phyloP scores from a whole-genome alignment of 2,113 vertebrate genomes.

The Labeo rohita region DNA sequence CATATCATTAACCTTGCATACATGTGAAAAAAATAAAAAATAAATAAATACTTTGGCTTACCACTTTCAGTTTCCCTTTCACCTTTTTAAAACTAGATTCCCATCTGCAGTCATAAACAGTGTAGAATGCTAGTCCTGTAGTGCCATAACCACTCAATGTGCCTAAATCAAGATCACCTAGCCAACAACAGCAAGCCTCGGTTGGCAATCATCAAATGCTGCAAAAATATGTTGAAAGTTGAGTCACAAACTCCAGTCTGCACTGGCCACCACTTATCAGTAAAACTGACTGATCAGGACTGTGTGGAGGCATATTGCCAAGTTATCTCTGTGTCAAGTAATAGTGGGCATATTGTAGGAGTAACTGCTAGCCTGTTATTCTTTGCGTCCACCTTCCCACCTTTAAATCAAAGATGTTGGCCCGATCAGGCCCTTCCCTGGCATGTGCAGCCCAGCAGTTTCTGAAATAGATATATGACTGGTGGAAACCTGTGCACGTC shows the following conservation, averaged over 20 bases:
- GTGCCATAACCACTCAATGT: too few relatives aligned
- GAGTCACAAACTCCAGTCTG: not conserved
- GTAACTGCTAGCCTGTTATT: not conserved
- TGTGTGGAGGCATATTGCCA: not conserved
- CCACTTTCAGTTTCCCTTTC: not conserved
- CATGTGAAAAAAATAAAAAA: too few relatives aligned
- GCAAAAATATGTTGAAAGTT: too few relatives aligned
- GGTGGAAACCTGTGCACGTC: not conserved
- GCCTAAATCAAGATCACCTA: too few relatives aligned
- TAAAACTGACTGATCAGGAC: not conserved
- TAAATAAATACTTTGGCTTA: too few relatives aligned
- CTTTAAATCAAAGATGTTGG: constrained; percentile 7
- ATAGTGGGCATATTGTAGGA: not conserved
- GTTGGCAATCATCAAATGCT: too few relatives aligned
- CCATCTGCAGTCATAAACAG: not conserved
- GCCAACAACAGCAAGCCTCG: too few relatives aligned
- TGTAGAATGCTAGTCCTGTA: not conserved
- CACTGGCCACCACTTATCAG: not conserved
- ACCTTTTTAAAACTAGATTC: not conserved
- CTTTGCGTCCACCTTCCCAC: not conserved
- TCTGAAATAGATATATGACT: constrained; percentile 1
- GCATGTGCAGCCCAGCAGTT: not conserved
- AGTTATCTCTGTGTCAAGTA: not conserved
- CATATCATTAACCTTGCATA: too few relatives aligned
- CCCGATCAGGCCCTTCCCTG: not conserved